phyloP scores from a whole-genome alignment of 1,140 invertebrate genomes.

The Portunus trituberculatus region DNA sequence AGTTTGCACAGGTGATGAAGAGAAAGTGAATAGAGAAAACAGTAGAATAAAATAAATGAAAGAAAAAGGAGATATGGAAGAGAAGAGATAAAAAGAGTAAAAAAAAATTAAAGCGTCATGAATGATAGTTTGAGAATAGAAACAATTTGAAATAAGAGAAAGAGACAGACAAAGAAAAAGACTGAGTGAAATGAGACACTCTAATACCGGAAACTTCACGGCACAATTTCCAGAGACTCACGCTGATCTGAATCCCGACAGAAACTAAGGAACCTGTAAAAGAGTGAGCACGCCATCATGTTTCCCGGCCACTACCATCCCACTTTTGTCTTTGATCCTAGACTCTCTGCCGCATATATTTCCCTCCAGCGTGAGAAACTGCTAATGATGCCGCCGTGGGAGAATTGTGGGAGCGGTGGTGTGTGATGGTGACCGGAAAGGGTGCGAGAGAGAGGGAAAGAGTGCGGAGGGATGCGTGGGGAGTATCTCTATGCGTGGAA shows the following conservation, averaged over 20 bases:
- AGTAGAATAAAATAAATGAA: neutral
- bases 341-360: conserved; percentile 22
- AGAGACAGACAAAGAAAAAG: no score
- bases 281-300: neutral
- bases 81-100: neutral
- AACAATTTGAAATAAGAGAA: neutral
- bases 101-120: neutral
- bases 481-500: no score
- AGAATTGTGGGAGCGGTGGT: neutral
- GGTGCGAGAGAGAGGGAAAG: neutral
- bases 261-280: neutral
- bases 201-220: no score
- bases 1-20: no score
- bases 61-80: neutral
- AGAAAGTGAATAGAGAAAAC: neutral
- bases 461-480: neutral
- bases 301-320: neutral
- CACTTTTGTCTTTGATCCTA: conserved; percentile 53
- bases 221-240: no score
- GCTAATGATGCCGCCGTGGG: conserved; percentile 16
- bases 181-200: neutral
- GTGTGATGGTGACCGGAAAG: neutral
- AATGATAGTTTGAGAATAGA: neutral
- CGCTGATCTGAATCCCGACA: no score
- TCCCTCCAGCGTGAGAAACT: conserved; percentile 41